phyloP scores from a whole-genome alignment of 2,888 invertebrate species.

The Netelia fuscicornis region DNA sequence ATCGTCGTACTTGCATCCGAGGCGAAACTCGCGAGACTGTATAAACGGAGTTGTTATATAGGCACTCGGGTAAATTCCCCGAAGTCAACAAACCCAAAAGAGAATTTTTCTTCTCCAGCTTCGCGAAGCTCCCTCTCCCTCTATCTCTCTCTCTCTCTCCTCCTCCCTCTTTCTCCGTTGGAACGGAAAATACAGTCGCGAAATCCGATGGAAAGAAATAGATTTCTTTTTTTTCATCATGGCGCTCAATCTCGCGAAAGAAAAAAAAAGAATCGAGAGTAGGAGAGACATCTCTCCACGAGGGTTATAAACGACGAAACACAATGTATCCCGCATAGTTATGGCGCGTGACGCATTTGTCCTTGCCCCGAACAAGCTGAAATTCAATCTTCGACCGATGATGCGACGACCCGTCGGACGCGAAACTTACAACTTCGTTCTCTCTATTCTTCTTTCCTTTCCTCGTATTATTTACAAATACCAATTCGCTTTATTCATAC shows the following conservation, averaged over 20 bases:
- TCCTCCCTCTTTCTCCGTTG: neutral
- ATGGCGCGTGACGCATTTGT: neutral
- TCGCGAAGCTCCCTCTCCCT: neutral
- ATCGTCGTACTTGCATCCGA: slow-evolving; percentile 4
- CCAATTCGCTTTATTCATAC: neutral
- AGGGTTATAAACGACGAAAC: neutral
- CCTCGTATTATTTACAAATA: neutral
- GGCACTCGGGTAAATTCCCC: slow-evolving; percentile 32
- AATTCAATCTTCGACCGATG: slow-evolving; percentile 54
- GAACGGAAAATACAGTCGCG: neutral
- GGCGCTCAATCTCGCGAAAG: neutral
- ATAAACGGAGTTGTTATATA: neutral
- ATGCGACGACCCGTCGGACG: slow-evolving; percentile 45
- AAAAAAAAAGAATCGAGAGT: neutral
- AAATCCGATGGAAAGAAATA: slow-evolving; percentile 1
- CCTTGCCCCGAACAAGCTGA: slow-evolving; percentile 1
- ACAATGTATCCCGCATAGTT: neutral
- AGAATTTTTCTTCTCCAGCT: slow-evolving; percentile 22
- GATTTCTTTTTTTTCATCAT: neutral
- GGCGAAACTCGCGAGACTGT: neutral
- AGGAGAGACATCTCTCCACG: neutral
- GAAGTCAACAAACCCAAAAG: slow-evolving; percentile 46
- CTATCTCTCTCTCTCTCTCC: neutral
- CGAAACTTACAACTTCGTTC: slow-evolving; percentile 19
- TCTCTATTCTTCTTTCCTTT: neutral